A percentile compares a stretch with the other conserved stretches of the same genome.
phyloP scores from a whole-genome alignment of 64 coral and sea anemone genomes.

The Catalaphyllia jardinei region DNA sequence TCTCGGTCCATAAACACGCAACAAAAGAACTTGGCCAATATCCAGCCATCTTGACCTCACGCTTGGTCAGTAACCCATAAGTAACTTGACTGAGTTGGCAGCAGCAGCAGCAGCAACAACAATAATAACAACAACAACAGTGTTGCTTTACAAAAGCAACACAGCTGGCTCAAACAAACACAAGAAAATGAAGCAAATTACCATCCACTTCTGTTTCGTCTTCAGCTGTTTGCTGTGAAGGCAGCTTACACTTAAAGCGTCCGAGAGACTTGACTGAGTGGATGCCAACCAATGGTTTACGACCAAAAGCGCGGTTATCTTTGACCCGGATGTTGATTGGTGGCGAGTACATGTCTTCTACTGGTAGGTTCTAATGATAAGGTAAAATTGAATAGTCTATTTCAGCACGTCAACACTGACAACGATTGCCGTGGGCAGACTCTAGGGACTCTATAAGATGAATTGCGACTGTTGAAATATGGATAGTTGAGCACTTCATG shows the following conservation, averaged over 20 bases:
- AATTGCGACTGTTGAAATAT: too few species aligned
- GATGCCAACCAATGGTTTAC: constrained; percentile 81
- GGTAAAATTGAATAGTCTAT: neutral
- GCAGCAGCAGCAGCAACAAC: neutral
- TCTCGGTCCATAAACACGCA: too few species aligned
- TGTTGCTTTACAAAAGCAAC: neutral
- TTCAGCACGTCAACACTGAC: too few species aligned
- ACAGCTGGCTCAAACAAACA: neutral
- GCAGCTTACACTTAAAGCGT: constrained; percentile 60
- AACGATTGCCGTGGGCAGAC: too few species aligned
- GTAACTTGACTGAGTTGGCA: too few species aligned
- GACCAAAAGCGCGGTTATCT: constrained; percentile 87
- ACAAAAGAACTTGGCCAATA: too few species aligned
- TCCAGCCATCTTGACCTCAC: too few species aligned
- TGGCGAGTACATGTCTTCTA: constrained; percentile 79
- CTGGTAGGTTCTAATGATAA: constrained; percentile 65
- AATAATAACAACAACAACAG: neutral
- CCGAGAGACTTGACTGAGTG: constrained; percentile 73
- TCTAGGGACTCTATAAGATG: too few species aligned
- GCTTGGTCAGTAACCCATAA: too few species aligned
- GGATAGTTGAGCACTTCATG: too few species aligned
- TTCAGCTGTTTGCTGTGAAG: constrained; percentile 1
- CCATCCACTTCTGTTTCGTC: constrained; percentile 41
- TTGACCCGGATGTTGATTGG: constrained; percentile 93
- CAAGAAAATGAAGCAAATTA: neutral